These are phyloP conservation scores for Agriopis marginaria DNA, from an alignment of 2,888 invertebrate genomes.

Conservation along the genomic window DNA sequence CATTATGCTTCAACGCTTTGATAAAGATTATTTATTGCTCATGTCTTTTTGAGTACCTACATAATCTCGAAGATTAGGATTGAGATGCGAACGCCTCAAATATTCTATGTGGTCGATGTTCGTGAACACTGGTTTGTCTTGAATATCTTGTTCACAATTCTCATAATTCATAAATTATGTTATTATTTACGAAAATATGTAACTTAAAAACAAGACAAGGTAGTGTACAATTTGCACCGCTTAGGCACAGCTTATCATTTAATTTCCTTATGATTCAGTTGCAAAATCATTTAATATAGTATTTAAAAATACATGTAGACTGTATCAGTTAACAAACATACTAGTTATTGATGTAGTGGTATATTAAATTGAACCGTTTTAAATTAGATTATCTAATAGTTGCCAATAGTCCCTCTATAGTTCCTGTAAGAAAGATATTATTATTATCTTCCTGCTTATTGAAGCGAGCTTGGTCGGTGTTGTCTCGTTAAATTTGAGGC, in stretches of 20 bases:
- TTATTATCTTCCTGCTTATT: conserved; percentile 64
- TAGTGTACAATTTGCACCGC: conserved; percentile 73
- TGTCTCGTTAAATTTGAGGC: conserved; percentile 49
- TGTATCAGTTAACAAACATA: conserved; percentile 20
- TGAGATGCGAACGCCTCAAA: conserved; percentile 66
- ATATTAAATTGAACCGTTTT: conserved; percentile 17
- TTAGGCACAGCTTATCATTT: conserved; percentile 75
- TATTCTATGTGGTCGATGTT: conserved; percentile 74
- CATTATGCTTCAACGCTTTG: conserved; percentile 57
- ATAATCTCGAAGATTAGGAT: conserved; percentile 8
- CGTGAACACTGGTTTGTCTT: conserved; percentile 76
- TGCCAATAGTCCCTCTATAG: conserved; percentile 39
- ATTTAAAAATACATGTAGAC: conserved; percentile 27
- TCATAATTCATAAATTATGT: neutral
- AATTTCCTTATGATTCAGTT: conserved; percentile 68
- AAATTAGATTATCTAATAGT: conserved; percentile 29
- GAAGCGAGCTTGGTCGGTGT: conserved; percentile 77
- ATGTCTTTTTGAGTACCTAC: conserved; percentile 36
- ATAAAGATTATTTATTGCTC: conserved; percentile 49
- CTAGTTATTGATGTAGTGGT: conserved; percentile 24
- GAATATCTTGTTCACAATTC: conserved; percentile 21
- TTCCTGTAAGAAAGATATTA: conserved; percentile 26
- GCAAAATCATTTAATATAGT: conserved; percentile 67
- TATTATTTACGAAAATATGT: conserved; percentile 16
- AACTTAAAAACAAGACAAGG: conserved; percentile 61